Evolutionary conservation across 2,113 vertebrate genomes (phyloP).

Genomic region (Zootoca vivipara): DNA sequence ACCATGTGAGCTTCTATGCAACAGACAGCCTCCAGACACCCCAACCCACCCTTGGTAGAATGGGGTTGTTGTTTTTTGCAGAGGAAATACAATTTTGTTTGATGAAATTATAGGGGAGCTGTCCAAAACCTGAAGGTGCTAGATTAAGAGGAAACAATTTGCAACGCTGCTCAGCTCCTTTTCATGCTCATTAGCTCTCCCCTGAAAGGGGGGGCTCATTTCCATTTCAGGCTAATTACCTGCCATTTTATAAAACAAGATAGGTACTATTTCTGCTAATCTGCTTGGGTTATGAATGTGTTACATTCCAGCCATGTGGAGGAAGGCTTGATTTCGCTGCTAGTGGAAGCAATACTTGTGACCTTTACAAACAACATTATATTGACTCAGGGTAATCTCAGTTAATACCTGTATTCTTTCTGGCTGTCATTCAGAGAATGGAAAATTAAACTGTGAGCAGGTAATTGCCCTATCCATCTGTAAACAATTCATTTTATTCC

Average conservation of each 20-base stretch:
- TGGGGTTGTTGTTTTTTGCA: not conserved
- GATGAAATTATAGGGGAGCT: not conserved
- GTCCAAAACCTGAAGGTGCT: not conserved
- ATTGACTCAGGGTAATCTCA: not conserved
- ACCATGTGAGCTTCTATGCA: not conserved
- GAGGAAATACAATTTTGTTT: not conserved
- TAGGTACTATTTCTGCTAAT: not conserved
- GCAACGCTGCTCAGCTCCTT: not conserved
- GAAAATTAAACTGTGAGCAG: slow-evolving; percentile 63
- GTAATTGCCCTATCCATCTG: slow-evolving; percentile 73
- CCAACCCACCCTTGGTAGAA: not conserved
- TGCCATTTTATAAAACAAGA: not conserved
- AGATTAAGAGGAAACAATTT: not conserved
- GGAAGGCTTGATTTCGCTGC: not conserved
- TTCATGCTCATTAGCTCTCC: not conserved
- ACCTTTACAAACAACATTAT: not conserved
- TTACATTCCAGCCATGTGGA: not conserved
- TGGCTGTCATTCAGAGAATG: slow-evolving; percentile 74
- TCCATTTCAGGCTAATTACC: slow-evolving; percentile 4
- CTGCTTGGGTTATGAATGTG: not conserved
- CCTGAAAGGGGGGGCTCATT: not conserved
- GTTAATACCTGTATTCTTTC: slow-evolving; percentile 63
- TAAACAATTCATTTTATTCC: slow-evolving; percentile 76
- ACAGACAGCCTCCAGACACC: not conserved
- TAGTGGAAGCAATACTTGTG: not conserved